Evolutionary conservation across 2,888 invertebrate genomes (phyloP).

Genomic region (Epistrophe eligans): DNA sequence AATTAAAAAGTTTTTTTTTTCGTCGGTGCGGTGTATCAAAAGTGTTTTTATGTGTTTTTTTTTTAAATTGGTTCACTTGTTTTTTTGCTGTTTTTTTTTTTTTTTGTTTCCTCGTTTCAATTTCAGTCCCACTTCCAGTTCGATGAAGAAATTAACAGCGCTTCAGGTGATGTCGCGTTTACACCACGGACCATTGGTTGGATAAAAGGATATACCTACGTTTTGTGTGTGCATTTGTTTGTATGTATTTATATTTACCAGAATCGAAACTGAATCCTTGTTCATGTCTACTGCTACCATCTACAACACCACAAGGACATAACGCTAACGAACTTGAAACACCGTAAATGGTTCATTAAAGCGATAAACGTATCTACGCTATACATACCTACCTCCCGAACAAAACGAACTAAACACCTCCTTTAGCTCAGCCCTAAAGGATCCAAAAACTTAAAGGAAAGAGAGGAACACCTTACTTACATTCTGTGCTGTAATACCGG

Average conservation of each 20-base stretch:
- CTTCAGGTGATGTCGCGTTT: conserved; percentile 74
- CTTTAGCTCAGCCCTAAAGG: conserved; percentile 21
- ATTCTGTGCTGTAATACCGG: not conserved
- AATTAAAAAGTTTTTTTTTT: conserved; percentile 57
- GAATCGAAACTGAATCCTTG: conserved; percentile 58
- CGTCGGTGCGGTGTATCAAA: conserved; percentile 28
- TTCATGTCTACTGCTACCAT: conserved; percentile 30
- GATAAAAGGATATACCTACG: conserved; percentile 56
- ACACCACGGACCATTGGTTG: conserved; percentile 71
- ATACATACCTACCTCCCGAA: not conserved
- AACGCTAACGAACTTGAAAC: conserved; percentile 75
- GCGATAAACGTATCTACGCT: conserved; percentile 62
- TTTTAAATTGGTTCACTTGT: conserved; percentile 28
- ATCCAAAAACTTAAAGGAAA: not conserved
- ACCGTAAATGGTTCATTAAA: conserved; percentile 75
- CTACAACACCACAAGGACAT: conserved; percentile 66
- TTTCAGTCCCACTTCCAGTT: conserved; percentile 65
- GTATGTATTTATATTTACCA: conserved; percentile 35
- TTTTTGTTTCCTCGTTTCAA: conserved; percentile 28
- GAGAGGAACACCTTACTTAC: not conserved
- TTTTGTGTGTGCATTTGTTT: conserved; percentile 3
- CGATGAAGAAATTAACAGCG: conserved; percentile 74
- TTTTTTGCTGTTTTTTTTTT: conserved; percentile 29
- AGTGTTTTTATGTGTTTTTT: conserved; percentile 1
- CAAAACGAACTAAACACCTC: conserved; percentile 44